These are phyloP conservation scores for Chondrosia reniformis DNA, from an alignment of 37 sponge, comb jelly and placozoan genomes.

Conservation along the genomic window DNA sequence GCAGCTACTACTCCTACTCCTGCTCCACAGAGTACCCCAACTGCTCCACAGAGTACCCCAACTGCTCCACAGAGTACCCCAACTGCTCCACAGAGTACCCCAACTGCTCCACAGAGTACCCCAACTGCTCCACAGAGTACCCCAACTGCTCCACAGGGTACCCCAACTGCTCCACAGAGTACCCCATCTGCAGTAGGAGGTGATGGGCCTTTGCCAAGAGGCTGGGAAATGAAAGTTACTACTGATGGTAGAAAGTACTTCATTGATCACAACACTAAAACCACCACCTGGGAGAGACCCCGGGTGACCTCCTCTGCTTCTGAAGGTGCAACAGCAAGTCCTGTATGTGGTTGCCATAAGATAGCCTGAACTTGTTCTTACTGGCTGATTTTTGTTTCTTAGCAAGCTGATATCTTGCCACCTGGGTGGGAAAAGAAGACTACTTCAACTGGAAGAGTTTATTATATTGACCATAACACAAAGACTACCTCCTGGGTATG, in stretches of 20 bases:
- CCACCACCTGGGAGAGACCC: conserved; percentile 56
- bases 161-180: too few species aligned
- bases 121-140: too few species aligned
- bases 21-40: neutral
- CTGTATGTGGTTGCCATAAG: too few species aligned
- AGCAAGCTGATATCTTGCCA: neutral
- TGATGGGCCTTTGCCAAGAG: conserved; percentile 10
- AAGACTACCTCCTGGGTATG: conserved; percentile 64
- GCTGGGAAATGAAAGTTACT: conserved; percentile 60
- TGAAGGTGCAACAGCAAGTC: too few species aligned
- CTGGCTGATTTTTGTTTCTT: neutral
- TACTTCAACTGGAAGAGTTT: conserved; percentile 42
- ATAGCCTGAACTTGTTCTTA: too few species aligned
- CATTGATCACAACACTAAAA: conserved; percentile 60
- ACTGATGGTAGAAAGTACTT: conserved; percentile 55
- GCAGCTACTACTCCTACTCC: neutral
- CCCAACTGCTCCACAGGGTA: too few species aligned
- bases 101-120: neutral
- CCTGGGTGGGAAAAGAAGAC: conserved; percentile 71
- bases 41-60: neutral
- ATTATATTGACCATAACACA: conserved; percentile 74
- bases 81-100: neutral
- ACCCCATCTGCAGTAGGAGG: too few species aligned
- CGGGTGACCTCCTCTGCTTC: too few species aligned
- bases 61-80: neutral